A percentile compares a stretch with the other conserved stretches of the same genome.
Evolutionary conservation across 1,140 invertebrate genomes (phyloP).

Genomic region (Scaptodrosophila lebanonensis): DNA sequence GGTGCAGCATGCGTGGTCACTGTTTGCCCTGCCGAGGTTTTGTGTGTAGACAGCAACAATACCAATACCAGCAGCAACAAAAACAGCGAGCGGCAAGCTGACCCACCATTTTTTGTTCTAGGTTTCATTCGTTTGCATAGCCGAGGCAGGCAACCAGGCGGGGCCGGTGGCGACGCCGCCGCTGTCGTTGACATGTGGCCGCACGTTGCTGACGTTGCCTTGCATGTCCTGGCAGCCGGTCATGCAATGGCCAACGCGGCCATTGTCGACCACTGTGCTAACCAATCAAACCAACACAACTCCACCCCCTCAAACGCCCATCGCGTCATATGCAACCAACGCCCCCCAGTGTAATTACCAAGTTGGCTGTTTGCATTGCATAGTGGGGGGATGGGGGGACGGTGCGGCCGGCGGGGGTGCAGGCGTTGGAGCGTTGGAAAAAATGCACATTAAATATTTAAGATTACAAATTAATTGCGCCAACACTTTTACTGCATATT

Average conservation of each 20-base stretch:
- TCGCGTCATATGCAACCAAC: no score
- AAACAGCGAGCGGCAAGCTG: slow-evolving; percentile 2
- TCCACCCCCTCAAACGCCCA: no score
- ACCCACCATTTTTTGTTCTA: slow-evolving; percentile 32
- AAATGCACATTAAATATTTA: slow-evolving; percentile 19
- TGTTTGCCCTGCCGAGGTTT: slow-evolving; percentile 8
- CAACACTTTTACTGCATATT: slow-evolving; percentile 21
- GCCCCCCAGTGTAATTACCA: slow-evolving; percentile 7
- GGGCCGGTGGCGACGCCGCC: slow-evolving; percentile 10
- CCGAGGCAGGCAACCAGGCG: no score
- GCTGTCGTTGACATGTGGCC: slow-evolving; percentile 33
- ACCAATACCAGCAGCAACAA: no score
- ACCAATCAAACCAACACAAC: slow-evolving; percentile 24
- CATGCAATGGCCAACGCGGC: slow-evolving; percentile 13
- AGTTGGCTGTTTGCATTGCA: slow-evolving; percentile 5
- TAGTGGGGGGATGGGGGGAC: slow-evolving; percentile 9
- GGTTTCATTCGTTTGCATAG: slow-evolving; percentile 33
- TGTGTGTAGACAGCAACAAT: slow-evolving; percentile 1
- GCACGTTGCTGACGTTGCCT: slow-evolving; percentile 1
- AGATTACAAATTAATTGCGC: slow-evolving; percentile 55
- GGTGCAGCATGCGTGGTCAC: slow-evolving; percentile 29
- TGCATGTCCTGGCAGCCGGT: slow-evolving; percentile 2
- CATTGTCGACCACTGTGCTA: no score
- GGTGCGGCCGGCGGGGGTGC: slow-evolving; percentile 14
- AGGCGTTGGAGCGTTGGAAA: slow-evolving; percentile 8